These are phyloP conservation scores for Eustalomyia histrio DNA, from an alignment of 2,888 invertebrate species.

Conservation along the genomic window DNA sequence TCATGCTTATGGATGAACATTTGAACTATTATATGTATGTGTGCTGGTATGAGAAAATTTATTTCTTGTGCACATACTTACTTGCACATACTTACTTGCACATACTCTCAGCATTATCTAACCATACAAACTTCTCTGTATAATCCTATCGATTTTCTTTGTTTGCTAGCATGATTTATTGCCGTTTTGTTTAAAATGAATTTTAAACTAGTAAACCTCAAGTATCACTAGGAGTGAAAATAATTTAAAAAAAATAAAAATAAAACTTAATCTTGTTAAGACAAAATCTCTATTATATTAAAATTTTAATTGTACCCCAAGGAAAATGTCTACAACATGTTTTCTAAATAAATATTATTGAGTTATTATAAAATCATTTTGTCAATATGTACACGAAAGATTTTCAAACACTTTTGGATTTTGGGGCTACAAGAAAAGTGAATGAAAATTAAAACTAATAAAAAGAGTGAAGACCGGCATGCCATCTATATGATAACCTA, in stretches of 20 bases:
- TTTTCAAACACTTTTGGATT: no score
- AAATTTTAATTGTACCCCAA: constrained; percentile 30
- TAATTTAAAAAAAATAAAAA: constrained; percentile 7
- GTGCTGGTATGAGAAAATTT: not conserved
- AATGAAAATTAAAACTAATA: no score
- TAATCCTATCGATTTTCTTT: constrained; percentile 50
- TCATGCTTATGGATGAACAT: not conserved
- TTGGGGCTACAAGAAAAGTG: no score
- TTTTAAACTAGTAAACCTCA: constrained; percentile 36
- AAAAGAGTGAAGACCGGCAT: no score
- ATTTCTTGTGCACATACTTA: no score
- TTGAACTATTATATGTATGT: not conserved
- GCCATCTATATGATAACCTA: no score
- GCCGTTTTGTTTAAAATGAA: constrained; percentile 37
- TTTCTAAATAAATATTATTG: not conserved
- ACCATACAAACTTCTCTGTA: constrained; percentile 11
- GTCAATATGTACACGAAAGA: no score
- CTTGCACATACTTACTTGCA: not conserved
- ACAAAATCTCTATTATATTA: constrained; percentile 40
- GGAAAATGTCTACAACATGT: constrained; percentile 19
- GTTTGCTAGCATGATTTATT: constrained; percentile 40
- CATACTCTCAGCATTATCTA: not conserved
- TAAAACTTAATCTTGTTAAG: constrained; percentile 40
- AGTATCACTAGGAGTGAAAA: constrained; percentile 15
- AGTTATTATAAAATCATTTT: not conserved